These are phyloP conservation scores for Nycticryphes semicollaris DNA, from an alignment of 2,113 vertebrate species.

Conservation along the genomic window DNA sequence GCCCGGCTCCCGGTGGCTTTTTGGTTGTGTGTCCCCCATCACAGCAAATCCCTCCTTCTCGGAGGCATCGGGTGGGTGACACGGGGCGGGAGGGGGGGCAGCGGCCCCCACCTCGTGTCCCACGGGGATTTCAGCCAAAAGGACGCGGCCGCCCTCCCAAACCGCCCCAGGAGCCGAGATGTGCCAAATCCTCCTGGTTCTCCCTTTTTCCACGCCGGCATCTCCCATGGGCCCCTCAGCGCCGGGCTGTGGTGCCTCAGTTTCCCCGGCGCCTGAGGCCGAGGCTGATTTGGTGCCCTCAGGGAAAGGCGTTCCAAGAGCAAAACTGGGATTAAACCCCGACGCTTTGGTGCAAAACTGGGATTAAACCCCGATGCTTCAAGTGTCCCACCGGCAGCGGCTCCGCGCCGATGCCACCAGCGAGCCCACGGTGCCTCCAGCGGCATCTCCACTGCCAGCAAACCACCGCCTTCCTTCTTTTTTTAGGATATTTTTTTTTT, in stretches of 20 bases:
- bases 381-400: background rate
- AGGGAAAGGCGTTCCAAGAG: background rate
- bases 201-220: accelerated
- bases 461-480: background rate
- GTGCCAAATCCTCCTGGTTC: background rate
- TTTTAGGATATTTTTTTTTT: background rate
- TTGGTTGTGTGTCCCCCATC: background rate
- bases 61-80: accelerated
- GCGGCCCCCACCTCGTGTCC: background rate
- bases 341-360: background rate
- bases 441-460: background rate
- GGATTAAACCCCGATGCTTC: background rate
- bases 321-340: background rate
- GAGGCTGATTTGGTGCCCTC: background rate
- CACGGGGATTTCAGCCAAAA: accelerated
- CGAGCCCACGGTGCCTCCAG: background rate
- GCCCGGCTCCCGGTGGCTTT: background rate
- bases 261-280: background rate
- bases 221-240: background rate
- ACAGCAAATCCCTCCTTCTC: background rate
- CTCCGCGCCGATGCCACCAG: background rate
- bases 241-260: background rate
- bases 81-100: accelerated
- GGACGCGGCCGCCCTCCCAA: background rate
- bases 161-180: background rate